A percentile compares a stretch with the other conserved stretches of the same genome.
phyloP scores from a whole-genome alignment of 1,140 invertebrate genomes.

The Andrena cerasifolii region DNA sequence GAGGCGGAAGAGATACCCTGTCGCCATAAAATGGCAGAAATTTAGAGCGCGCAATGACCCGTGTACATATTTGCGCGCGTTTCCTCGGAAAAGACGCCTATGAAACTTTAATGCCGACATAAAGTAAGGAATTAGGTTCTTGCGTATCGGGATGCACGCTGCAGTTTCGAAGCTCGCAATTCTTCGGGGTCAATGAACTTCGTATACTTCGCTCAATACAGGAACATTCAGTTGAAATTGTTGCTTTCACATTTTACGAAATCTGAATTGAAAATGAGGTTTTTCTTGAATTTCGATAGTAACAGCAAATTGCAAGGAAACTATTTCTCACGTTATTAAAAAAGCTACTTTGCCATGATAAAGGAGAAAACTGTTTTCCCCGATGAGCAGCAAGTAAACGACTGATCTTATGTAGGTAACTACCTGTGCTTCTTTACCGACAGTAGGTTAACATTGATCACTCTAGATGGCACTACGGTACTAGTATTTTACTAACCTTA shows the following conservation, averaged over 20 bases:
- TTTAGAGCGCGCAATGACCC: not conserved
- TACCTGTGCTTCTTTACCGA: not conserved
- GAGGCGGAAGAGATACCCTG: not conserved
- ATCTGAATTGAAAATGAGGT: not conserved
- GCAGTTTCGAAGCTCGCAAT: not conserved
- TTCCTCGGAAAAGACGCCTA: not conserved
- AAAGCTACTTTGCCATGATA: no score
- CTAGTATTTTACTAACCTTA: not conserved
- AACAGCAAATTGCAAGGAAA: no score
- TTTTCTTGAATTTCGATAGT: not conserved
- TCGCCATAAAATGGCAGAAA: not conserved
- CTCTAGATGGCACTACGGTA: not conserved
- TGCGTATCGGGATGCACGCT: not conserved
- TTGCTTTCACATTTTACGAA: not conserved
- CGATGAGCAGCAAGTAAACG: no score
- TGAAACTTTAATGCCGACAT: not conserved
- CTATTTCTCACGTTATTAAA: no score
- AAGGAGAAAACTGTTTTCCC: no score
- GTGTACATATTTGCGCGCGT: not conserved
- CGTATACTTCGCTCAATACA: not conserved
- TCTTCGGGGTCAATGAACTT: not conserved
- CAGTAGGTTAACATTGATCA: not conserved
- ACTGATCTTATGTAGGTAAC: not conserved
- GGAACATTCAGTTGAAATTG: not conserved
- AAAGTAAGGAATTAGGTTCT: slow-evolving; percentile 5